Base-by-base conservation (phyloP, 2,888 invertebrate genomes). In the Eubasilissa splendida region DNA sequence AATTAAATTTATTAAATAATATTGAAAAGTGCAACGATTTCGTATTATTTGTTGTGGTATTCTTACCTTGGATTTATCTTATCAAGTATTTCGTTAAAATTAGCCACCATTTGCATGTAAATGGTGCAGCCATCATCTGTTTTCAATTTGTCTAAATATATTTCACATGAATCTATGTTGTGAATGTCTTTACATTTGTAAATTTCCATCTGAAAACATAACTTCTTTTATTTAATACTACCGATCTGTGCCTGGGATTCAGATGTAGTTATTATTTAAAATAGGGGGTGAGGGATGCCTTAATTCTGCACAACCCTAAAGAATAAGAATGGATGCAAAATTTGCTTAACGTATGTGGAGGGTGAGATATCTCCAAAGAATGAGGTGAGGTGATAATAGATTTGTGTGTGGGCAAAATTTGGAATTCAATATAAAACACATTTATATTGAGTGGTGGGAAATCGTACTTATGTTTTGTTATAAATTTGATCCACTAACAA, bases 111-210 rank as follows among this genome's bases (percentile, higher is more conserved):
- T 42, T 63, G 14, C 3, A 33, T 14, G 65, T 78, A 71, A 14
- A 82, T 54, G 7, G 78, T 71, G 53, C 82, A 82, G 12, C 83
- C 83, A 52, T 83, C 79, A 54, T 81, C 77, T 12, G 65, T 58
- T 79, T 77, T 81, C 8, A 83, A 53, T 68, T 76, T 81, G 59
- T 83, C 81, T 65, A 83, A 60, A 70, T 83, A 83, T 60, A 83
- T 81, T 74, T 83, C 83, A 52, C 83, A 83, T 8, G 75, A 77
- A 22, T 83, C 79, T 7, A 79, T 54, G 54, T 79, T 83, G 66
- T 79, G 75, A 14, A 71, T 50, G 54, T 83, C 79, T 14, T 77
- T 81, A 42, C 83, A 83, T 77, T 83, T 83, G 10, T 52, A 77
- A 63, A 81, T 60, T 71, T 80, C 79, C 52, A 79, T 73, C 82